Evolutionary conservation across 1,140 invertebrate species (phyloP), one percentile per base, ranked within the genome.

Genomic region (Pomacea maculata): DNA sequence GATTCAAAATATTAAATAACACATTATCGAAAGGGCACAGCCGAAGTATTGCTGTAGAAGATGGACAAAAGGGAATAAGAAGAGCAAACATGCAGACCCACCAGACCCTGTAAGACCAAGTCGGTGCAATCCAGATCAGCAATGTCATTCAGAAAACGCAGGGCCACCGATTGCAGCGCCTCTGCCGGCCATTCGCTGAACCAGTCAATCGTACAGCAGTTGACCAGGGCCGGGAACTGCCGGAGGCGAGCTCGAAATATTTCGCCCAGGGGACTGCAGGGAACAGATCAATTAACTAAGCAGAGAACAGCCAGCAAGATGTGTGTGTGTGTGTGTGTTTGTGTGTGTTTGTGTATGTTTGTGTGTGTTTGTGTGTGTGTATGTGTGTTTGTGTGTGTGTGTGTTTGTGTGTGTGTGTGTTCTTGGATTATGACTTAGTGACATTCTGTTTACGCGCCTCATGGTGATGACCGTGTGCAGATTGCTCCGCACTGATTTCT

Each of bases 401-500:
- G 1, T 14, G 11, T 61, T 0, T 11, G 57, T 61, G 15, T 61
- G 1, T 61, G 57, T 61, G 11, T 61, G 57, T 61, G 57, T 45
- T 45, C 34, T 45, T 45, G 2, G 34, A 45, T 45, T 45, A 45
- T 45, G 34, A 0, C 34, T 2, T 45, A 45, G 34, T 45, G 6
- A 45, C 34, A 6, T 45, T 45, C 5, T 34, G 54, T 17, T n/a
- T 11, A 34, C 75, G 7, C 95, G 96, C 92, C 96, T 97, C 96
- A 97, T 97, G 72, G 95, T 96, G n/a, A 97, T 93, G 75, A 96
- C 95, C 5, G 97, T 93, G 88, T 97, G 96, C 10, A 97, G 92
- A 91, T 96, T 95, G 80, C 93, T 94, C 45, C 95, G 91, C 6
- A 97, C 95, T 75, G 95, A 92, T 83, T 94, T 95, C 65, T 96